Conservation (phyloP, 2,888 invertebrate genomes). For the Oscheius sp. region DNA sequence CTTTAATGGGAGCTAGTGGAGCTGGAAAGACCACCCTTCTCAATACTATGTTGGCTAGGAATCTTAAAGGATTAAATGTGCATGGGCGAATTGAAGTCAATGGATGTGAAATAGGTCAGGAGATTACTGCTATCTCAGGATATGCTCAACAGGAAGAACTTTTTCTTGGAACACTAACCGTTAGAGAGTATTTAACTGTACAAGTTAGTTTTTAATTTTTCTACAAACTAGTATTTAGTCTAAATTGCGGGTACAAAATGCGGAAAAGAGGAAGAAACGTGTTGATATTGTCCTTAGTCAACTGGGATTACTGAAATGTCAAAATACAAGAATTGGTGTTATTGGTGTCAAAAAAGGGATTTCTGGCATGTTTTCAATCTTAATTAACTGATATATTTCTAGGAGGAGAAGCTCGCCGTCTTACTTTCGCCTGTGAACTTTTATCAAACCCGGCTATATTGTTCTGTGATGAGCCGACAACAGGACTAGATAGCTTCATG, state of each 20-base stretch:
- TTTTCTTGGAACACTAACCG: constrained; percentile 68
- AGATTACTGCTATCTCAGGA: constrained; percentile 61
- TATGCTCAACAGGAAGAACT: constrained; percentile 70
- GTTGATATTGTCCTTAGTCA: constrained; percentile 78
- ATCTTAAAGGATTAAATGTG: constrained; percentile 64
- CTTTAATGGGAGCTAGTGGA: constrained; percentile 75
- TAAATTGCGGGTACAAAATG: constrained; percentile 75
- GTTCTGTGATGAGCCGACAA: constrained; percentile 95
- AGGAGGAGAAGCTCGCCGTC: constrained; percentile 78
- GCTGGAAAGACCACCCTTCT: constrained; percentile 93
- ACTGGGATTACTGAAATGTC: constrained; percentile 87
- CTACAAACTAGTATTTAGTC: constrained; percentile 33
- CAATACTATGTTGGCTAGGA: constrained; percentile 79
- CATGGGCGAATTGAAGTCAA: constrained; percentile 66
- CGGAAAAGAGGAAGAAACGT: constrained; percentile 73
- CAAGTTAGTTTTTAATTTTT: constrained; percentile 70
- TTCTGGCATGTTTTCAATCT: constrained; percentile 42
- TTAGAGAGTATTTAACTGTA: constrained; percentile 67
- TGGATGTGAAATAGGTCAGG: constrained; percentile 53
- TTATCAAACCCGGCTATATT: constrained; percentile 88
- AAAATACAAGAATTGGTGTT: constrained; percentile 87
- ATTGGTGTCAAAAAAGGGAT: constrained; percentile 78
- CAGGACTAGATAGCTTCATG: constrained; percentile 92
- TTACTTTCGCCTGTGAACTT: constrained; percentile 88
- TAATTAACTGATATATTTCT: constrained; percentile 77